phyloP scores from a whole-genome alignment of 2,888 invertebrate species.

The Athetis lepigone region DNA sequence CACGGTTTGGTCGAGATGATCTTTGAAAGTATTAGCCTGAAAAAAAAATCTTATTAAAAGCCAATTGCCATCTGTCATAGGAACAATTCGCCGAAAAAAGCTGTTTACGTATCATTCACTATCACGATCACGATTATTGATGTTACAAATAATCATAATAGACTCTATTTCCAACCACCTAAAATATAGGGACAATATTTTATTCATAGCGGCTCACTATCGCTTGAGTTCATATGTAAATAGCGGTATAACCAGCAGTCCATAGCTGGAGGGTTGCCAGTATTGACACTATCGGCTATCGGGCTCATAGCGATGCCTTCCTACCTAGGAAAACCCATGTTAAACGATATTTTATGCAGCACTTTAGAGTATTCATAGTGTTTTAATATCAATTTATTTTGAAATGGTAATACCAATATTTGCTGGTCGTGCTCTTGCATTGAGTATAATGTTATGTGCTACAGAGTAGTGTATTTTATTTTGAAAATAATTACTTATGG shows the following conservation, averaged over 20 bases:
- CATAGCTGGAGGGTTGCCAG: slow-evolving; percentile 80
- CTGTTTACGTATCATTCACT: too few relatives aligned
- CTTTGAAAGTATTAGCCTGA: too few relatives aligned
- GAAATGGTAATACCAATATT: slow-evolving; percentile 39
- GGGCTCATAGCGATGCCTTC: slow-evolving; percentile 57
- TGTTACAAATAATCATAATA: not conserved
- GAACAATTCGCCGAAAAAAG: too few relatives aligned
- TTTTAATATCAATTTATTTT: slow-evolving; percentile 44
- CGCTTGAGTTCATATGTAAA: slow-evolving; percentile 73
- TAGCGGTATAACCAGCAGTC: slow-evolving; percentile 64
- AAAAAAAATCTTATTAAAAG: too few relatives aligned
- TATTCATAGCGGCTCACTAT: slow-evolving; percentile 61
- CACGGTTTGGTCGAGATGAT: too few relatives aligned
- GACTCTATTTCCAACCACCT: slow-evolving; percentile 13
- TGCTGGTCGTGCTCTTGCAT: slow-evolving; percentile 36
- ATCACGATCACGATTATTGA: not conserved
- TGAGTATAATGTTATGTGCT: not conserved
- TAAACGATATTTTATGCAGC: slow-evolving; percentile 46
- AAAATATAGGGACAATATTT: slow-evolving; percentile 49
- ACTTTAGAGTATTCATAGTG: slow-evolving; percentile 42
- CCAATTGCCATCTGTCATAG: too few relatives aligned
- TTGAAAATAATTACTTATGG: too few relatives aligned
- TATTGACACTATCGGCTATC: slow-evolving; percentile 82
- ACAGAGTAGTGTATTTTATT: not conserved
- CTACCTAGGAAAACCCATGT: slow-evolving; percentile 39